phyloP scores from a whole-genome alignment of 2,888 invertebrate genomes.

The Pachycephus smyrnensis region DNA sequence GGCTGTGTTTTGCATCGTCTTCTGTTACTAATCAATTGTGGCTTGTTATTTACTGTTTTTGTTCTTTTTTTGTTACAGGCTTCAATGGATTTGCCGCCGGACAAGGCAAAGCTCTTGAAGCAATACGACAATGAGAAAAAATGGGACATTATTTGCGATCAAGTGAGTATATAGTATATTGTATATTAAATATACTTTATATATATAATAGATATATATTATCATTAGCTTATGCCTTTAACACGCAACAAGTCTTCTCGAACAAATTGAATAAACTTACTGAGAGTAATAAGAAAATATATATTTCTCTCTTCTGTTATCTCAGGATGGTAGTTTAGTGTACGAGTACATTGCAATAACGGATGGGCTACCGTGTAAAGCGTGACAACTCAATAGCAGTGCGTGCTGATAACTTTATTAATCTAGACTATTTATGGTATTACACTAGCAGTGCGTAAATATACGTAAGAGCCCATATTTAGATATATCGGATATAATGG shows the following conservation, averaged over 20 bases:
- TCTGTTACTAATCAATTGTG: neutral
- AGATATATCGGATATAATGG: neutral
- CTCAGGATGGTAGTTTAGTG: neutral
- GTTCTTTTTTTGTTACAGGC: conserved; percentile 77
- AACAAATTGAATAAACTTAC: neutral
- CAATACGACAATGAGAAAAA: conserved; percentile 98
- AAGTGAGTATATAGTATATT: conserved; percentile 72
- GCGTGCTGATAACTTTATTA: neutral
- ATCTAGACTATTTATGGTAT: neutral
- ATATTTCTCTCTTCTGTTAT: neutral
- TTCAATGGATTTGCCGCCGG: conserved; percentile 98
- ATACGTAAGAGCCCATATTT: neutral
- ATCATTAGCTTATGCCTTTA: neutral
- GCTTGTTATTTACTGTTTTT: conserved; percentile 15
- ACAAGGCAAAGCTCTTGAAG: conserved; percentile 95
- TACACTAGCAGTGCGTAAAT: neutral
- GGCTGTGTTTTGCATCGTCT: neutral
- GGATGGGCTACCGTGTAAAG: neutral
- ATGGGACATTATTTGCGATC: conserved; percentile 99
- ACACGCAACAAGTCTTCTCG: neutral
- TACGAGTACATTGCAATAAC: neutral
- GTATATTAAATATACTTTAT: neutral
- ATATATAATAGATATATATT: neutral
- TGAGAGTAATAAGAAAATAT: neutral
- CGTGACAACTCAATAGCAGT: neutral